Evolutionary conservation across 2,888 invertebrate species (phyloP), one percentile per base, ranked within the genome.

Genomic region (Aporophyla lueneburgensis): DNA sequence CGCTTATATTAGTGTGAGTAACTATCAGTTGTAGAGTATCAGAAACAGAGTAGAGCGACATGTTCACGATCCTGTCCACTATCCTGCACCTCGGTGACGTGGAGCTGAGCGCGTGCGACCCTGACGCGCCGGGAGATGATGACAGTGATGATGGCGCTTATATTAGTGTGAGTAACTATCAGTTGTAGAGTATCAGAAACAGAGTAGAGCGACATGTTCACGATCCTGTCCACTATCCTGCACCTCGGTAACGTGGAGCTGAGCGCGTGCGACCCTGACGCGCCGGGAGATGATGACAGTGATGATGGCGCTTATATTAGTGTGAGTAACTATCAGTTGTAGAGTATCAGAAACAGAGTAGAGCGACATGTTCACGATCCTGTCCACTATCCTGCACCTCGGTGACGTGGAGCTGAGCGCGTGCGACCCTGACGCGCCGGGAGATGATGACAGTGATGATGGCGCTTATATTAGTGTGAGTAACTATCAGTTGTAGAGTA

Each of bases 1-100:
- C 0, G 96, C 95, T 0, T 94, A 91, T 80, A 93, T 95, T 12
- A 89, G 89, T 76, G 95, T 95, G 71, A 93, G 94, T 89, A 53
- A 24, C 19, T 24, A 33, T 33, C 33, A 33, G 33, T 33, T 33
- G 33, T 33, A 33, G 99, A 21, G 99, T 99, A 88, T 97, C 97
- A 0, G 97, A 98, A 56, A 91, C 95, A 21, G 98, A 98, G 85
- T 98, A 98, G 91, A 97, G 97, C 80, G 98, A 99, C 89, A 98
- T 99, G 95, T 98, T 99, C 90, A 97, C 98, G 79, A 97, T 99
- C 49, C 95, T 99, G 73, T 98, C 99, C 1, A 98, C 98, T 14
- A 98, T 99, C 83, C 95, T 99, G 51, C 99, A 99, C 91, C 96
- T 99, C 75, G 99, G 99, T 1, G 99, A 99, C 93, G 97, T 99